Evolutionary conservation across 1,140 invertebrate species (phyloP), one percentile per base, ranked within the genome.

Genomic region (Drosophila ficusphila): DNA sequence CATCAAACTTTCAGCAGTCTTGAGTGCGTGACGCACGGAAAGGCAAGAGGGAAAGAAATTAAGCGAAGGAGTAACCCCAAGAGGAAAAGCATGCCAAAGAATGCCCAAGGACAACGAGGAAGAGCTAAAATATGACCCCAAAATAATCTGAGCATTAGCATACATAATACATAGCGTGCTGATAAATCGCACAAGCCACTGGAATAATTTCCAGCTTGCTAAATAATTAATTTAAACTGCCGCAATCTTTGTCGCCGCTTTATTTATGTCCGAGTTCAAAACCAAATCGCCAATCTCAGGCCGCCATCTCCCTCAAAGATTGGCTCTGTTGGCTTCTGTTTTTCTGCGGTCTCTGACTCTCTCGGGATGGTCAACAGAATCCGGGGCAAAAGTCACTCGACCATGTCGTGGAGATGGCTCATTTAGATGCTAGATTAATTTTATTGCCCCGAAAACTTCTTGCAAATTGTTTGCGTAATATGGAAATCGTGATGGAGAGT

Each of bases 341-440:
- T 74, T 23, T 48, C 16, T 70, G 57, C 48, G 67, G 67, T 57
- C 68, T 75, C 19, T 48, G 41, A 41, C 48, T 31, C 42, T 42
- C 16, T 27, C 12, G 25, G 38, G 34, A 23, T 44, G 61, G 25
- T 39, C 62, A 69, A 11, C 47, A 14, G 18, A 42, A 16, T 44
- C 14, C 56, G 57, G 47, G 76, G 31, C 67, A 72, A 53, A 60
- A 82, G 74, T 68, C 79, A 69, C 68, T 83, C 68, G 62, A 62
- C 79, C 79, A 69, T 85, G 70, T 36, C 62, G 16, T 54, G 57
- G 57, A 49, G 70, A 65, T 56, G 48, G 71, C 76, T 81, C 81
- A 85, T 85, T 88, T 88, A 85, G 81, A 85, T 85, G 82, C 48
- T 12, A 85, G 81, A 85, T 85, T 85, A 85, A 64, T 79, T 85